Evolutionary conservation across 2,113 vertebrate genomes (phyloP).

Genomic region (Protomyctophum bolini): DNA sequence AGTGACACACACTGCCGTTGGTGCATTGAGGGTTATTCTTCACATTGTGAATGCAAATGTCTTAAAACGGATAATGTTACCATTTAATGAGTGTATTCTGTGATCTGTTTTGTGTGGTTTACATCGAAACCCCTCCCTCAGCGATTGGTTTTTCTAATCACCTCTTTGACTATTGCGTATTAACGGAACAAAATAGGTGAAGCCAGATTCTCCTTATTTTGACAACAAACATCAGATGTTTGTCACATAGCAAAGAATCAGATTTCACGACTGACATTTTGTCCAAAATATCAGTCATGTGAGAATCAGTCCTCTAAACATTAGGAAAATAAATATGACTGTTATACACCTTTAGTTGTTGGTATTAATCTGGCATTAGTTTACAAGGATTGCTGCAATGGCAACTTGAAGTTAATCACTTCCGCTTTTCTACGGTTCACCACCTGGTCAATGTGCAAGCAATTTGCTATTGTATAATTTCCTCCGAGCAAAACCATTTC

Average conservation of each 20-base stretch:
- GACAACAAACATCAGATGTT: constrained; percentile 4
- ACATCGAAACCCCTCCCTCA: constrained; percentile 59
- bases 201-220: constrained; percentile 3
- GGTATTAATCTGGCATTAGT: too few relatives aligned
- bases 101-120: constrained; percentile 70
- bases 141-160: constrained; percentile 13
- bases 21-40: constrained; percentile 67
- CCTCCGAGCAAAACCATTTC: constrained; percentile 12
- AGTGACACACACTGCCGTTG: constrained; percentile 71
- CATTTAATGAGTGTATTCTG: constrained; percentile 66
- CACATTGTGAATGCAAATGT: constrained; percentile 77
- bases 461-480: constrained; percentile 11
- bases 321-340: too few relatives aligned
- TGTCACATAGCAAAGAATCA: constrained; percentile 1
- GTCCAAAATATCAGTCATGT: too few relatives aligned
- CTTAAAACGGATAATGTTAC: constrained; percentile 64
- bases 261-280: too few relatives aligned
- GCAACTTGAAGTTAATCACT: not conserved
- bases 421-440: not conserved
- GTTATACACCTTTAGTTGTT: too few relatives aligned
- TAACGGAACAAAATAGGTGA: too few relatives aligned
- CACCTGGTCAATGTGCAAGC: not conserved
- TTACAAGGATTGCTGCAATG: too few relatives aligned
- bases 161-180: too few relatives aligned
- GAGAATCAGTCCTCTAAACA: too few relatives aligned